Conservation (phyloP, 2,888 invertebrate species). For the Neoitamus cyanurus region DNA sequence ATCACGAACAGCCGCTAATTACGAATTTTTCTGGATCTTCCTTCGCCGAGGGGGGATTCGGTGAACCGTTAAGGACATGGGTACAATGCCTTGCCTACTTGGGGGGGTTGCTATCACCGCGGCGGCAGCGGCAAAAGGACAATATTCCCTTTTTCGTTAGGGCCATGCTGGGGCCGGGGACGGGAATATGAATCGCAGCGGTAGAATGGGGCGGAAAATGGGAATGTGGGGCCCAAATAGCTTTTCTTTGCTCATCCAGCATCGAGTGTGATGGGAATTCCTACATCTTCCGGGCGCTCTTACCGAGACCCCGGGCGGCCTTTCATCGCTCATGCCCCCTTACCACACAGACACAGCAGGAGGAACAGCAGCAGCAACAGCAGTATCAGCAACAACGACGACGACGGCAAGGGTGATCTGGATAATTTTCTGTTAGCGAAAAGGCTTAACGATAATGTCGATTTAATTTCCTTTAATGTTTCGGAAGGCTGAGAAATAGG, state of each 20-base stretch:
- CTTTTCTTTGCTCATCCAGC: conserved; percentile 2
- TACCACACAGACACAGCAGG: neutral
- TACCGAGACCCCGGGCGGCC: neutral
- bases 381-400: neutral
- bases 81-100: neutral
- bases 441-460: conserved; percentile 51
- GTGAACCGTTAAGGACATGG: neutral
- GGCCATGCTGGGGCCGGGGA: neutral
- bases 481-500: conserved; percentile 45
- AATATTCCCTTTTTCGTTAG: neutral
- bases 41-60: neutral
- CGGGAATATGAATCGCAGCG: neutral
- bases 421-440: conserved; percentile 50
- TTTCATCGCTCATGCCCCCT: neutral
- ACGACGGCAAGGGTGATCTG: neutral
- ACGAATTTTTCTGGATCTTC: conserved; percentile 14
- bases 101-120: neutral
- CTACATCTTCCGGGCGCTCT: neutral
- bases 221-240: neutral
- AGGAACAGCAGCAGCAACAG: neutral
- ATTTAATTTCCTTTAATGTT: conserved; percentile 51
- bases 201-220: neutral
- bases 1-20: conserved; percentile 46
- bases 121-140: neutral
- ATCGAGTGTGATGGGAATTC: conserved; percentile 20